Evolutionary conservation across 1,140 invertebrate species (phyloP).

Genomic region (Hydropsyche tenuis): DNA sequence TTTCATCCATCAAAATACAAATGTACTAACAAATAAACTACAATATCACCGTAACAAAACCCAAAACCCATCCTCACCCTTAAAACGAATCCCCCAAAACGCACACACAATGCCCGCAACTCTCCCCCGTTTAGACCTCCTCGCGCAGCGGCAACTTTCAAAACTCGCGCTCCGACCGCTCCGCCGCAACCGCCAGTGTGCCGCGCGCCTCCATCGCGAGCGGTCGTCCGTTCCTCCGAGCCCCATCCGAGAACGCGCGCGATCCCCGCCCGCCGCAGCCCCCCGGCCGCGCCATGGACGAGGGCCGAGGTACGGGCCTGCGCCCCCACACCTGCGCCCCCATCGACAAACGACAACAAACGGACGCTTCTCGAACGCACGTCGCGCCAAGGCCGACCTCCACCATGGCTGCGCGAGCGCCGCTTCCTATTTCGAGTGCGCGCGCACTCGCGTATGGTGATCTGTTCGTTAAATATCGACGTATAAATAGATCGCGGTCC

Average conservation of each 20-base stretch:
- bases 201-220: background rate
- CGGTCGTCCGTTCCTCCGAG: background rate
- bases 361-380: background rate
- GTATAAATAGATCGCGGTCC: no score
- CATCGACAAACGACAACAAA: no score
- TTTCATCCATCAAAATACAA: no score
- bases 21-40: no score
- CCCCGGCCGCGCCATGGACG: conserved; percentile 1
- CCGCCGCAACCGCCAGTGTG: background rate
- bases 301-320: background rate
- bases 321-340: background rate
- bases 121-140: background rate
- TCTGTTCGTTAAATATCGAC: no score
- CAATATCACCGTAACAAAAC: no score
- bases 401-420: background rate
- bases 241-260: background rate
- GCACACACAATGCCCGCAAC: background rate
- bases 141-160: conserved; percentile 1
- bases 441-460: no score
- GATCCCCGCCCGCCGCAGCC: background rate
- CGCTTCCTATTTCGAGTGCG: background rate
- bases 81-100: no score
- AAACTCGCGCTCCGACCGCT: background rate
- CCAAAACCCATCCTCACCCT: no score
- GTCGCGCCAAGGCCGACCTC: background rate